Evolutionary conservation across 2,888 invertebrate species (phyloP), one percentile per base, ranked within the genome.

Genomic region (Ectemnius lituratus): DNA sequence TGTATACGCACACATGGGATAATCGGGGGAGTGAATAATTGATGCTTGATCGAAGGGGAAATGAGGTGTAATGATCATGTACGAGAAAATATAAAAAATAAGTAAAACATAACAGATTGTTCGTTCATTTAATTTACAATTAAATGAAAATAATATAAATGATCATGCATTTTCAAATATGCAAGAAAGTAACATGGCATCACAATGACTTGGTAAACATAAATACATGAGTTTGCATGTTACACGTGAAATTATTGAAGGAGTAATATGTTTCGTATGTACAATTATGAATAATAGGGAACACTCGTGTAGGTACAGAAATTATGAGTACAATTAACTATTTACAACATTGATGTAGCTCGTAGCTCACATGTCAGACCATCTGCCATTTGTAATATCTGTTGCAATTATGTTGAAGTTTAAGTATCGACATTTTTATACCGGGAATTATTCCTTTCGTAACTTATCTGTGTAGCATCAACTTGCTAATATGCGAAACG

Each of bases 151-250:
- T 74, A 78, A 81, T 85, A 84, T 84, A 84, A 84, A 81, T 52
- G 74, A 67, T 77, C 70, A 78, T 82, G 76, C 75, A 63, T 68
- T 69, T 67, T 73, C 70, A 80, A 80, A 65, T 82, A 79, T 67
- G 70, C 76, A 81, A 84, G 69, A 85, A 86, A 69, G 67, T 83
- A 86, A 85, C 80, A 82, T 86, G 86, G 83, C 88, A 88, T 88
- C 87, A 82, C 86, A 85, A 84, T 83, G 80, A 87, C 81, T 79
- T 75, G 73, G 70, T 69, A 68, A 84, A 82, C 81, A 82, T 86
- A 86, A 71, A 78, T 79, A 75, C 56, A 84, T 70, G 73, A 79
- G 72, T 74, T 81, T 76, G 64, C 62, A 52, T 72, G 83, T 76
- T 80, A 71, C 78, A 78, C 73, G 76, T 72, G 70, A 79, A 73